A percentile compares a stretch with the other conserved stretches of the same genome.
Evolutionary conservation across 2,888 invertebrate species (phyloP).

Genomic region (Microctonus brassicae): DNA sequence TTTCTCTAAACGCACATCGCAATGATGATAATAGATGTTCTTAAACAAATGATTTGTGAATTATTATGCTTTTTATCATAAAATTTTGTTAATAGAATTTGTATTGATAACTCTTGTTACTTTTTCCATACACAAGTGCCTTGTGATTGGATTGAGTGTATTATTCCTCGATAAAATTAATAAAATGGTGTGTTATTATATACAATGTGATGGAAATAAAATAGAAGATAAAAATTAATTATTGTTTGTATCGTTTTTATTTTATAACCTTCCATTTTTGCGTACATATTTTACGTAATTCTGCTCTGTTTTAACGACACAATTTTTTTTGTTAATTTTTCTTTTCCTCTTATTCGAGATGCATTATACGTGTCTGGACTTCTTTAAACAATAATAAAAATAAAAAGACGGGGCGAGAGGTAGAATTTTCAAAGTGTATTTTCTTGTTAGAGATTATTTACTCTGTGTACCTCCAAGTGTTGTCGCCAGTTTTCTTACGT

Average conservation of each 20-base stretch:
- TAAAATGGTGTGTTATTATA: not conserved
- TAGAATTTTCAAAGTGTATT: conserved; percentile 24
- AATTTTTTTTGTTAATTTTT: conserved; percentile 19
- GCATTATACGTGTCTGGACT: not conserved
- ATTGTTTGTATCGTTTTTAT: conserved; percentile 11
- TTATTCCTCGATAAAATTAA: not conserved
- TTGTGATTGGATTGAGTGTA: too few species aligned
- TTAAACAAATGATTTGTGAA: too few species aligned
- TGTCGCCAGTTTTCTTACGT: conserved; percentile 22
- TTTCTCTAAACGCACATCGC: not conserved
- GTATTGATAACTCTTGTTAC: too few species aligned
- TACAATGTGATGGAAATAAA: not conserved
- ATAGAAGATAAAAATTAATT: not conserved
- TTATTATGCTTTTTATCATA: not conserved
- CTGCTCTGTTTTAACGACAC: not conserved
- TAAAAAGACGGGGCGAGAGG: not conserved
- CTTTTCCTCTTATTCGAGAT: conserved; percentile 18
- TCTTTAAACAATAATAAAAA: not conserved
- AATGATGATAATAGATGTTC: too few species aligned
- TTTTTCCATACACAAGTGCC: too few species aligned
- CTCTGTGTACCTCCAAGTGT: conserved; percentile 25
- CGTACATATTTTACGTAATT: not conserved
- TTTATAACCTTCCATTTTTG: not conserved
- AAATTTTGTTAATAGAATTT: not conserved
- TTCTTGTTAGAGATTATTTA: conserved; percentile 34